Evolutionary conservation across 2,113 vertebrate species (phyloP).

Genomic region (Lipophrys pholis): DNA sequence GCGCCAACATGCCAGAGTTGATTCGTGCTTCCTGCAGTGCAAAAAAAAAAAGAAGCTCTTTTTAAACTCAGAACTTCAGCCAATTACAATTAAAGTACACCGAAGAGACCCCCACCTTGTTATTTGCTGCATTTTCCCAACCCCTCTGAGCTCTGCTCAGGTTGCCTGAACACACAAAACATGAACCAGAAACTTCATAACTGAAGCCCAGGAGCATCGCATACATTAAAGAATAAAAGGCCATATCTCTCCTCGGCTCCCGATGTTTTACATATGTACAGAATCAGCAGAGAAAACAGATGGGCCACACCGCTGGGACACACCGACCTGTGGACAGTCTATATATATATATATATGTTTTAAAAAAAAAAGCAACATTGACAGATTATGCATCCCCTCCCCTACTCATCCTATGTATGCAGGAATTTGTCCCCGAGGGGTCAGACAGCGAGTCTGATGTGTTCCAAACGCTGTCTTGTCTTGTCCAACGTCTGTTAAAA

Average conservation of each 20-base stretch:
- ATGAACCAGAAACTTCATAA: conserved; percentile 75
- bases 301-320: conserved; percentile 70
- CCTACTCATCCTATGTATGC: conserved; percentile 46
- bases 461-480: conserved; percentile 61
- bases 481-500: conserved; percentile 70
- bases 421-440: conserved; percentile 70
- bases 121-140: conserved; percentile 53
- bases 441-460: conserved; percentile 61
- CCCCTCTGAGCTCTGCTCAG: too few species aligned
- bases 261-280: conserved; percentile 70
- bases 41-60: conserved; percentile 2
- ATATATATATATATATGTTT: too few species aligned
- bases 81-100: conserved; percentile 43
- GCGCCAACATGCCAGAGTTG: conserved; percentile 4
- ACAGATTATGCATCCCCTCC: conserved; percentile 68
- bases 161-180: conserved; percentile 54
- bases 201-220: conserved; percentile 71
- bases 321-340: conserved; percentile 65
- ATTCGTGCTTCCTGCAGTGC: conserved; percentile 31
- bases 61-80: conserved; percentile 25
- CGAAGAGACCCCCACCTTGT: conserved; percentile 14
- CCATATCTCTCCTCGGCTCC: conserved; percentile 40
- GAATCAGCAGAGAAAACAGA: conserved; percentile 71
- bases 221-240: conserved; percentile 69
- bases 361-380: conserved; percentile 65